A percentile compares a stretch with the other conserved stretches of the same genome.
Conservation (phyloP, 2,113 vertebrate species). For the Nannobrachium achirus region DNA sequence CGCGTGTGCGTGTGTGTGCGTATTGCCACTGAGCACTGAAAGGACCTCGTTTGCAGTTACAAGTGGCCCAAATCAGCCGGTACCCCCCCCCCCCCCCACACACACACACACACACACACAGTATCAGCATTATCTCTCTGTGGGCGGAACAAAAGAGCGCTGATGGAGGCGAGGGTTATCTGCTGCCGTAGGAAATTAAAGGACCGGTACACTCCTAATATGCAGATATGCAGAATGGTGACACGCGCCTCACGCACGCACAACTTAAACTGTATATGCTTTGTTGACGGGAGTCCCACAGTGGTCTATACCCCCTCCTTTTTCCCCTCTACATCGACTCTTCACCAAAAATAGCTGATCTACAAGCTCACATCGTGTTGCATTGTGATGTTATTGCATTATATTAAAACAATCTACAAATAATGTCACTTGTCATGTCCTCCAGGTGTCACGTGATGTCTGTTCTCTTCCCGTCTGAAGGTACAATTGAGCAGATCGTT, state of each 20-base stretch:
- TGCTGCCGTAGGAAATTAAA: conserved; percentile 98
- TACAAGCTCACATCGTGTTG: no score
- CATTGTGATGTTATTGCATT: no score
- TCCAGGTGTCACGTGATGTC: no score
- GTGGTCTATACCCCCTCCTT: no score
- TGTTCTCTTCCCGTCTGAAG: no score
- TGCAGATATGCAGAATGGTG: conserved; percentile 96
- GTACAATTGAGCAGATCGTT: no score
- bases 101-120: conserved; percentile 12
- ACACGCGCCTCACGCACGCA: conserved; percentile 80
- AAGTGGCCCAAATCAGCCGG: conserved; percentile 23
- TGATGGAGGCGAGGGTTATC: conserved; percentile 95
- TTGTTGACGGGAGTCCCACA: no score
- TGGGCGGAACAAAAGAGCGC: conserved; percentile 84
- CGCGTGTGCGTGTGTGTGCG: neutral
- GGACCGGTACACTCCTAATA: conserved; percentile 87
- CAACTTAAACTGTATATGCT: no score
- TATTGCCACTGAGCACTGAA: conserved; percentile 45
- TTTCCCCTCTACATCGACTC: conserved; percentile 5
- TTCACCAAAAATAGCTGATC: no score
- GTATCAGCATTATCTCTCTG: conserved; percentile 48
- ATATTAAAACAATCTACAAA: no score
- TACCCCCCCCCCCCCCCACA: conserved; percentile 28
- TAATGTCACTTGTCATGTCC: no score
- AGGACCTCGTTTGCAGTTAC: conserved; percentile 24